phyloP scores from a whole-genome alignment of 2,888 invertebrate species.

The Pammene aurita region DNA sequence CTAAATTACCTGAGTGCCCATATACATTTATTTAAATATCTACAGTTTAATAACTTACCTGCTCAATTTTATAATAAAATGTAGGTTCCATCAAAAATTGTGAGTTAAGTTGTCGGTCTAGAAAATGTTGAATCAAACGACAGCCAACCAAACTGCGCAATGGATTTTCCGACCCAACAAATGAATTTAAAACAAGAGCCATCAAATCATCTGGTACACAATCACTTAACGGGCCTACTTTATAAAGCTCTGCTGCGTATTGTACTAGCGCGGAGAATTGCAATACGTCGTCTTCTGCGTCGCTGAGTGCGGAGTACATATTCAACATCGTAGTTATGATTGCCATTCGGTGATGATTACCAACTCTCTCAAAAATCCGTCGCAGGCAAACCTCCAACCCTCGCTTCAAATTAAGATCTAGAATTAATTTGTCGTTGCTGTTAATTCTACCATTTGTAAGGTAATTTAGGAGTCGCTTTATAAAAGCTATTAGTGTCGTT shows the following conservation, averaged over 20 bases:
- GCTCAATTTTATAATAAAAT: slow-evolving; percentile 71
- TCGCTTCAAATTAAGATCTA: slow-evolving; percentile 68
- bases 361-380: slow-evolving; percentile 75
- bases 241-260: slow-evolving; percentile 76
- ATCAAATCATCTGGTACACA: slow-evolving; percentile 77
- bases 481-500: slow-evolving; percentile 64
- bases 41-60: slow-evolving; percentile 57
- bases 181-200: slow-evolving; percentile 67
- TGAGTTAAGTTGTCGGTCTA: slow-evolving; percentile 82
- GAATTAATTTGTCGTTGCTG: slow-evolving; percentile 48
- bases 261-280: slow-evolving; percentile 82
- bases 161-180: slow-evolving; percentile 75
- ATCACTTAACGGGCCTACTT: slow-evolving; percentile 64
- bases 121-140: slow-evolving; percentile 79
- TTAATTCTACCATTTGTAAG: slow-evolving; percentile 70
- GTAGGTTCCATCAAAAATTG: slow-evolving; percentile 75
- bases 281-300: slow-evolving; percentile 71
- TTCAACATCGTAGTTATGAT: slow-evolving; percentile 78
- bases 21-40: background rate
- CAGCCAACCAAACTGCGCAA: slow-evolving; percentile 81
- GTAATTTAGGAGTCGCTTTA: slow-evolving; percentile 74
- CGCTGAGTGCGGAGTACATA: slow-evolving; percentile 72
- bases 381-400: slow-evolving; percentile 83
- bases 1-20: too few species aligned
- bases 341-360: slow-evolving; percentile 72